Percentiles rank a stretch among this genome's conserved stretches.
phyloP scores from a whole-genome alignment of 1,140 invertebrate genomes.

The Odontomachus brunneus region DNA sequence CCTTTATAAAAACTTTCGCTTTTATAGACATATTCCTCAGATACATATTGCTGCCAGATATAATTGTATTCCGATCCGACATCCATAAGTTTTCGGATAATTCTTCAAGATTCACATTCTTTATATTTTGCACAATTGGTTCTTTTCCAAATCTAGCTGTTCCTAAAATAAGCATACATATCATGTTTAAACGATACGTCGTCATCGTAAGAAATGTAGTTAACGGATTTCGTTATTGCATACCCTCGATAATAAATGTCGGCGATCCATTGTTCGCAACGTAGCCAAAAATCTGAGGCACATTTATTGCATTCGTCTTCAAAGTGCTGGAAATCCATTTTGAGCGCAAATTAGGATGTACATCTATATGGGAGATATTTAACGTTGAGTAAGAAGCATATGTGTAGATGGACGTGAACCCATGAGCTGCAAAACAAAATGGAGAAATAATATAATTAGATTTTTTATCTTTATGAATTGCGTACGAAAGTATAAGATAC shows the following conservation, averaged over 20 bases:
- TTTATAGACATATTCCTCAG: constrained; percentile 55
- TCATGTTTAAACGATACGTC: constrained; percentile 29
- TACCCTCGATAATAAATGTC: constrained; percentile 56
- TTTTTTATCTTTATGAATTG: no score
- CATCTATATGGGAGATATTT: background rate
- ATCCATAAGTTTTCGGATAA: constrained; percentile 74
- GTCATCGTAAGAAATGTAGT: background rate
- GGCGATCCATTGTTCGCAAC: background rate
- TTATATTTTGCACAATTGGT: constrained; percentile 72
- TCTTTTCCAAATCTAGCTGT: constrained; percentile 72
- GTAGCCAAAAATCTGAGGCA: constrained; percentile 29
- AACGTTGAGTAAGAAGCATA: constrained; percentile 1
- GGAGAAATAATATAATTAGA: background rate
- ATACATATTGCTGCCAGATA: constrained; percentile 63
- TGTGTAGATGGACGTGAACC: constrained; percentile 43
- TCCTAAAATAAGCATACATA: constrained; percentile 61
- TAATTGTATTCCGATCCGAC: constrained; percentile 48
- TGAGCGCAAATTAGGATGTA: constrained; percentile 25
- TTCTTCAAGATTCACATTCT: constrained; percentile 64
- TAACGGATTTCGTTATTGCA: background rate
- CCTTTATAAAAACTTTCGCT: constrained; percentile 13
- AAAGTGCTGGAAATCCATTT: constrained; percentile 54
- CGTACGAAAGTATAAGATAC: background rate
- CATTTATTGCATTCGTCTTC: constrained; percentile 22
- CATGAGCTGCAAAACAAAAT: constrained; percentile 32